Conservation (phyloP, 1,140 invertebrate species). For the Apis laboriosa region DNA sequence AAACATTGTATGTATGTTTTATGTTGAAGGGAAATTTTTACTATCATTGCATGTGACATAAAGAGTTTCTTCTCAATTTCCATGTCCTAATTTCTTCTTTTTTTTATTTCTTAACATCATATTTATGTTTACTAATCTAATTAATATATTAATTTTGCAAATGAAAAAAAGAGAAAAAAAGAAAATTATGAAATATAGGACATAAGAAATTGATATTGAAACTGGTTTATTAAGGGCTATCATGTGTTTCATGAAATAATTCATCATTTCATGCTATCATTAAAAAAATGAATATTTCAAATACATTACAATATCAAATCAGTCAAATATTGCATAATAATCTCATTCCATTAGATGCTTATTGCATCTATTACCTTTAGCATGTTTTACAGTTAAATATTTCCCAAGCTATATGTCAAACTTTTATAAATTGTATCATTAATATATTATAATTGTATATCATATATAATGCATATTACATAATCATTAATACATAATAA, state of each 20-base stretch:
- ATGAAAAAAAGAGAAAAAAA: background rate
- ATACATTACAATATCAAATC: background rate
- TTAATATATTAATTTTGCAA: background rate
- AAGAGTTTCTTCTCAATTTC: constrained; percentile 25
- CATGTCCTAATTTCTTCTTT: constrained; percentile 21
- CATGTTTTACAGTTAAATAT: constrained; percentile 49
- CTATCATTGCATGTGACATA: constrained; percentile 49
- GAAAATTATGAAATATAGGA: constrained; percentile 18
- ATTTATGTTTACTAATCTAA: background rate
- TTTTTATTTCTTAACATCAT: background rate
- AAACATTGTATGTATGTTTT: constrained; percentile 46
- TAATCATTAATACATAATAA: background rate
- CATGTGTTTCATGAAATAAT: constrained; percentile 36
- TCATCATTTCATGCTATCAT: constrained; percentile 12
- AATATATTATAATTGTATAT: too few species aligned
- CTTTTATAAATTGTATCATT: background rate
- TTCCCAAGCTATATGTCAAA: constrained; percentile 5
- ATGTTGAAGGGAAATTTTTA: constrained; percentile 38
- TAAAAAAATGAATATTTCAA: constrained; percentile 15
- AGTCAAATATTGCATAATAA: constrained; percentile 57
- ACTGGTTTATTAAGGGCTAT: constrained; percentile 47
- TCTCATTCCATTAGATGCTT: constrained; percentile 46
- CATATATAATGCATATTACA: too few species aligned
- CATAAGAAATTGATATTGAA: constrained; percentile 35
- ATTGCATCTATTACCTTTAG: constrained; percentile 60